Base-by-base conservation (phyloP, 1,140 invertebrate species). In the Zaprionus lachaisei region DNA sequence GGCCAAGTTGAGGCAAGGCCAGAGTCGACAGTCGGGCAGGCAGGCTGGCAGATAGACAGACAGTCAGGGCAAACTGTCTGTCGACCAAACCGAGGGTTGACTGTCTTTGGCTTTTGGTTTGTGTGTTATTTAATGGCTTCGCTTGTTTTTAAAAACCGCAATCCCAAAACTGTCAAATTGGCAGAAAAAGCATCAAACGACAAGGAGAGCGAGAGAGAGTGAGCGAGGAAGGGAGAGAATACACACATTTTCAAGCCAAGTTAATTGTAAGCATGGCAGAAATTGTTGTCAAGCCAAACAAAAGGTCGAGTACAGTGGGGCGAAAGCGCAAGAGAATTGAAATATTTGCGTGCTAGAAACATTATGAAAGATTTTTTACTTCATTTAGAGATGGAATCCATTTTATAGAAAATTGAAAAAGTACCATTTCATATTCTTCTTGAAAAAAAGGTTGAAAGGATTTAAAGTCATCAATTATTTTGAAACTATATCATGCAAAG, bases 41-140 rank as follows among this genome's bases (percentile, higher is more conserved):
- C 38, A 67, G 31, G 15, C 31, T 20, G 56, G 56, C 44, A 38
- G 58, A n/a, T 44, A 17, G 55, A 22, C 41, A 68, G 41, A 31
- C 51, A 22, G 44, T 28, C 57, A 38, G 26, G 11, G 51, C 38
- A 2, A 31, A 31, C 28, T 31, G 28, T 31, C 28, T 31, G 56
- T 49, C 20, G 17, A 49, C 14, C 47, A 65, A 22, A 31, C 55
- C 62, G 62, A 65, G 31, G 28, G 64, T 54, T 38, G 41, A 44
- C 49, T 69, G 57, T 47, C 37, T 74, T 44, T 69, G 37, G 57
- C 62, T 72, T 54, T 20, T 31, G 41, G n/a, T 70, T 76, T 71
- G 62, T 84, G 72, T 85, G 70, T 79, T 81, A 85, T 85, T 85
- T 85, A 85, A 79, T 75, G 82, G 78, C 20, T 60, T 81, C 41